A percentile compares a stretch with the other conserved stretches of the same genome.
Conservation (phyloP, 2,113 vertebrate species). For the Cinclus cinclus region DNA sequence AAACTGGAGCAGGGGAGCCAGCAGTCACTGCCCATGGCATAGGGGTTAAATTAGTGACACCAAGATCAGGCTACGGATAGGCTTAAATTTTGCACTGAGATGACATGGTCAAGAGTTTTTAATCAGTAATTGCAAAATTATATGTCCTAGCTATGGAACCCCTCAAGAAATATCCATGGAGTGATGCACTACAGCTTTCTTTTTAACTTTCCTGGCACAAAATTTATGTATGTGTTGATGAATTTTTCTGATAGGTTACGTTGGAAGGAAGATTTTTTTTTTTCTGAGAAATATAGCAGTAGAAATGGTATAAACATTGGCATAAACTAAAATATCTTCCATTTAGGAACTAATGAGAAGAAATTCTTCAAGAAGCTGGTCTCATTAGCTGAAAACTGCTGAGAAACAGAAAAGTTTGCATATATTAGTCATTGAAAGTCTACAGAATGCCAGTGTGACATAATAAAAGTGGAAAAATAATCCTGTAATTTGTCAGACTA, state of each 20-base stretch:
- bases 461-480: background rate
- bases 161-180: background rate
- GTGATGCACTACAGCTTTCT: background rate
- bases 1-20: background rate
- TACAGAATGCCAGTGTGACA: background rate
- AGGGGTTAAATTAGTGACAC: accelerated
- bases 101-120: background rate
- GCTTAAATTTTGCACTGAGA: background rate
- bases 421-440: background rate
- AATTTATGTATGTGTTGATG: background rate
- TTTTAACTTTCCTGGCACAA: background rate
- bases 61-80: background rate
- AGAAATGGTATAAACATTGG: background rate
- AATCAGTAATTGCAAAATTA: background rate
- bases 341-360: background rate
- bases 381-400: background rate
- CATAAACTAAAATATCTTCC: background rate
- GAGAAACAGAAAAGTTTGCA: background rate
- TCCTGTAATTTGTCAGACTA: background rate
- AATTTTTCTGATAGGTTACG: background rate
- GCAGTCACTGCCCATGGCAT: background rate
- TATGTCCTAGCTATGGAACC: background rate
- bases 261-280: background rate
- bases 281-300: background rate
- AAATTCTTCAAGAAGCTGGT: background rate